Percentiles rank a stretch among this genome's conserved stretches.
phyloP scores from a whole-genome alignment of 2,797 vertebrate species.

The Iguana delicatissima region DNA sequence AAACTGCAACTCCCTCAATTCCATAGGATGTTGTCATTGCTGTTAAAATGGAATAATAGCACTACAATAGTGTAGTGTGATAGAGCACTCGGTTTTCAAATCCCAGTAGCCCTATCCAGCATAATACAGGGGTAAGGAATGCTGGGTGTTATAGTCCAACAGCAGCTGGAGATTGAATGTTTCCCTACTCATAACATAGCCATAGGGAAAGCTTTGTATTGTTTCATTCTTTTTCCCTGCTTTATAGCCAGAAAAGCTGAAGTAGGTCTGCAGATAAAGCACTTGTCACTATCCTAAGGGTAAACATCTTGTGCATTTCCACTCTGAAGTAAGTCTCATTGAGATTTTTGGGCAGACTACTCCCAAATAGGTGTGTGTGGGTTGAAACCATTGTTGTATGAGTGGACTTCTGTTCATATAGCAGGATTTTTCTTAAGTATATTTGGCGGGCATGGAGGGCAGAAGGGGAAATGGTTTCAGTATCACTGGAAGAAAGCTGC shows the following conservation, averaged over 20 bases:
- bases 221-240: not conserved
- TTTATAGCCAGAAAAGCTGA: conserved; percentile 1
- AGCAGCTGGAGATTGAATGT: not conserved
- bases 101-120: too few relatives aligned
- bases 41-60: too few relatives aligned
- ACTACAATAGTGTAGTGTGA: too few relatives aligned
- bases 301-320: not conserved
- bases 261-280: not conserved
- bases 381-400: not conserved
- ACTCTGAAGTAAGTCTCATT: not conserved
- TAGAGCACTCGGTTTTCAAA: too few relatives aligned
- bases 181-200: too few relatives aligned
- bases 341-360: not conserved
- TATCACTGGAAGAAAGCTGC: not conserved
- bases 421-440: not conserved
- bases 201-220: not conserved
- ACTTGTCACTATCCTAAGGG: not conserved
- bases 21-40: too few relatives aligned
- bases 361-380: not conserved
- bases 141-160: too few relatives aligned
- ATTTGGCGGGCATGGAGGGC: not conserved
- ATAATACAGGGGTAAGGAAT: too few relatives aligned
- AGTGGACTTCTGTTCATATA: not conserved
- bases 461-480: not conserved
- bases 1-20: too few relatives aligned